Evolutionary conservation across 2,113 vertebrate genomes (phyloP).

Genomic region (Aythya baeri): DNA sequence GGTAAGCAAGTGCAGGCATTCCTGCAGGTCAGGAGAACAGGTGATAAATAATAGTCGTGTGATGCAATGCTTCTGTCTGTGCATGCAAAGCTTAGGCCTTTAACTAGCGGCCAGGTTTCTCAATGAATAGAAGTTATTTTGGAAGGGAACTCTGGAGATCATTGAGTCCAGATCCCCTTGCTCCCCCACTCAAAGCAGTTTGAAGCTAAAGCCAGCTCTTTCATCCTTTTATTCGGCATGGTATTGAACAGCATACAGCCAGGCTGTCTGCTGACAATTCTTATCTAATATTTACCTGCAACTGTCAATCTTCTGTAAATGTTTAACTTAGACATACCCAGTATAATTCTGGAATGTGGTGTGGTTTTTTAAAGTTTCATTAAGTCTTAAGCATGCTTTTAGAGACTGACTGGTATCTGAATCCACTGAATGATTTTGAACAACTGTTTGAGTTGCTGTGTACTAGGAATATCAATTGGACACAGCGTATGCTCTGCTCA

Average conservation of each 20-base stretch:
- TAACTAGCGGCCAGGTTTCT: not conserved
- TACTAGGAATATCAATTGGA: not conserved
- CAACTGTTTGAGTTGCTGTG: not conserved
- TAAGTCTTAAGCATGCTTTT: not conserved
- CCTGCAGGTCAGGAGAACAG: not conserved
- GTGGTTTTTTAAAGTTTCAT: not conserved
- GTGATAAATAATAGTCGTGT: not conserved
- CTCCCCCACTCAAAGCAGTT: not conserved
- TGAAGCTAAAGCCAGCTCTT: not conserved
- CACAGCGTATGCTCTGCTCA: not conserved
- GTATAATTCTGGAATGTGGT: not conserved
- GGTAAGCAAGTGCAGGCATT: not conserved
- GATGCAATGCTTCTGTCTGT: not conserved
- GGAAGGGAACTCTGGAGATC: not conserved
- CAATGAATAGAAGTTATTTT: not conserved
- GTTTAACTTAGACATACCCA: not conserved
- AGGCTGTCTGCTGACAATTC: not conserved
- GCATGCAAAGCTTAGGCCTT: not conserved
- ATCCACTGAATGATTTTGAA: not conserved
- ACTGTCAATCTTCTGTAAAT: not conserved
- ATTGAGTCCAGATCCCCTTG: not conserved
- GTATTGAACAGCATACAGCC: not conserved
- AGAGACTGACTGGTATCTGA: not conserved
- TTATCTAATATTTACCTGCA: not conserved
- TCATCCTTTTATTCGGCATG: not conserved